phyloP scores from a whole-genome alignment of 2,113 vertebrate species.

The Terrapene triunguis region DNA sequence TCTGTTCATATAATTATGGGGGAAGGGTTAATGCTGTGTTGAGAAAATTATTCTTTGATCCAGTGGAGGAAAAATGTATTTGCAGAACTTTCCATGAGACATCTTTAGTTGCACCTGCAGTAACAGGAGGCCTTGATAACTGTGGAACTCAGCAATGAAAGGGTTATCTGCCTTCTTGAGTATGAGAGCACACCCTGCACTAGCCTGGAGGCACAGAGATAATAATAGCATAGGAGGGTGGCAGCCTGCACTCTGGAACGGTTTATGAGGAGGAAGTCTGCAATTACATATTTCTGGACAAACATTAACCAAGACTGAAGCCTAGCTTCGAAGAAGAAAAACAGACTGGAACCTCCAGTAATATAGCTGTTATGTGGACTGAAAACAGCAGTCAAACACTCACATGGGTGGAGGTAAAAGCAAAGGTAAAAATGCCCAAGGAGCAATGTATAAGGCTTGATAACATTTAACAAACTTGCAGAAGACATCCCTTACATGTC shows the following conservation, averaged over 20 bases:
- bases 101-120: conserved; percentile 8
- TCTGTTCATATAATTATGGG: background rate
- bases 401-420: background rate
- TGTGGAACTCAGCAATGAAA: conserved; percentile 62
- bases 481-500: background rate
- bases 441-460: background rate
- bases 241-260: conserved; percentile 85
- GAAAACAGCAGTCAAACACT: conserved; percentile 53
- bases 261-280: conserved; percentile 91
- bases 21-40: background rate
- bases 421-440: background rate
- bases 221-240: conserved; percentile 79
- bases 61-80: background rate
- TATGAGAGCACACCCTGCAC: conserved; percentile 68
- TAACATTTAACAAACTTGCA: conserved; percentile 14
- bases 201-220: conserved; percentile 76
- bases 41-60: background rate
- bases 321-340: conserved; percentile 82
- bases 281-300: conserved; percentile 93
- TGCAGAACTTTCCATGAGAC: background rate
- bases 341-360: conserved; percentile 75
- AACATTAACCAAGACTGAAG: conserved; percentile 90
- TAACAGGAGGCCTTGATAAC: background rate
- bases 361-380: conserved; percentile 60
- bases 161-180: conserved; percentile 60